Conservation (phyloP, 2,888 invertebrate genomes). For the Litoditis marina region DNA sequence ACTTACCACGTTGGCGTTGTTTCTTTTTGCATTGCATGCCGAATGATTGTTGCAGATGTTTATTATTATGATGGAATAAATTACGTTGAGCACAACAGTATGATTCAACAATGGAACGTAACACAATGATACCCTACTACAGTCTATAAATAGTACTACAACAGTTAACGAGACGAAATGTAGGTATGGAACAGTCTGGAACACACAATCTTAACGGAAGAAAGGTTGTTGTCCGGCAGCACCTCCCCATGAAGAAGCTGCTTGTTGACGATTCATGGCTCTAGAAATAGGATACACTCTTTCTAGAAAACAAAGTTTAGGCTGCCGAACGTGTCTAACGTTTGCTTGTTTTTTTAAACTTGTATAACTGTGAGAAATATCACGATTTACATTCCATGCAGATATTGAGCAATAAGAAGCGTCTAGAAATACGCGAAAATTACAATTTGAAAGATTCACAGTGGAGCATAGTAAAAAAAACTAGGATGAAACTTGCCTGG, state of each 20-base stretch:
- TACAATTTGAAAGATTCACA: not conserved
- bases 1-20: not conserved
- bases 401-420: no score
- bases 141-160: not conserved
- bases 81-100: no score
- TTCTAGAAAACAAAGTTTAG: slow-evolving; percentile 74
- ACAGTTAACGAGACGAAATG: not conserved
- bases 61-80: no score
- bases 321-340: no score
- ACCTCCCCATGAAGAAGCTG: slow-evolving; percentile 48
- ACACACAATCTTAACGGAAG: slow-evolving; percentile 7
- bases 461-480: not conserved
- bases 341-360: no score
- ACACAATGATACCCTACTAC: not conserved
- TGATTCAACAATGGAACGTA: not conserved
- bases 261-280: slow-evolving; percentile 83
- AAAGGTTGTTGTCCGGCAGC: slow-evolving; percentile 4
- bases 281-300: slow-evolving; percentile 92
- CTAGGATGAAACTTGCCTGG: slow-evolving; percentile 6
- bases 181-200: not conserved
- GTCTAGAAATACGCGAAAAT: not conserved
- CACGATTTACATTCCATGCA: no score
- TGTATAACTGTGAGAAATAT: no score
- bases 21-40: no score
- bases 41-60: no score